Percentiles rank a stretch among this genome's conserved stretches.
Conservation (phyloP, 1,140 invertebrate genomes). For the Cotesia typhae region DNA sequence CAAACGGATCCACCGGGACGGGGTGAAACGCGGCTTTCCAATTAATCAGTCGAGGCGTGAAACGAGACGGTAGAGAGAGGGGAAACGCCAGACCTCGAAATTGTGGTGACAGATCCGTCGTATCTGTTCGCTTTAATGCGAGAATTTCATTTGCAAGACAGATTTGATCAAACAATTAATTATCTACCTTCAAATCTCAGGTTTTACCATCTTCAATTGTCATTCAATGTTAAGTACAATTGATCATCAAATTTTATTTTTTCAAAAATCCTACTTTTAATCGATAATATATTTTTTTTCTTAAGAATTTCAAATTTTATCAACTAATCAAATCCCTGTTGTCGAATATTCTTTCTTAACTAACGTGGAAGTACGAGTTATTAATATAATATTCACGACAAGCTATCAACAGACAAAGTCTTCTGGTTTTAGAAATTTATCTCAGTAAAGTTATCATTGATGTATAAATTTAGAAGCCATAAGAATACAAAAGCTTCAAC, state of each 20-base stretch:
- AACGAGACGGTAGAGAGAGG: constrained; percentile 47
- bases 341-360: neutral
- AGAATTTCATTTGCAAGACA: constrained; percentile 18
- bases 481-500: too few relatives aligned
- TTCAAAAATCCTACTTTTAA: too few relatives aligned
- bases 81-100: constrained; percentile 36
- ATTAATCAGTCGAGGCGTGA: constrained; percentile 65
- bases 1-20: constrained; percentile 25
- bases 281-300: too few relatives aligned
- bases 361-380: neutral
- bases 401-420: too few relatives aligned
- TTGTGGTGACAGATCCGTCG: constrained; percentile 60
- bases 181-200: constrained; percentile 11
- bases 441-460: too few relatives aligned
- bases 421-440: too few relatives aligned
- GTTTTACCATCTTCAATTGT: constrained; percentile 11
- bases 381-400: too few relatives aligned
- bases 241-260: too few relatives aligned
- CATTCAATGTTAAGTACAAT: neutral
- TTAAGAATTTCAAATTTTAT: too few relatives aligned
- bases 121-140: constrained; percentile 48
- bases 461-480: too few relatives aligned
- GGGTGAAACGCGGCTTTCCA: constrained; percentile 47
- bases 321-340: too few relatives aligned
- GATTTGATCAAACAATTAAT: constrained; percentile 17